Evolutionary conservation across 2,888 invertebrate genomes (phyloP).

Genomic region (Antheraea assamensis): DNA sequence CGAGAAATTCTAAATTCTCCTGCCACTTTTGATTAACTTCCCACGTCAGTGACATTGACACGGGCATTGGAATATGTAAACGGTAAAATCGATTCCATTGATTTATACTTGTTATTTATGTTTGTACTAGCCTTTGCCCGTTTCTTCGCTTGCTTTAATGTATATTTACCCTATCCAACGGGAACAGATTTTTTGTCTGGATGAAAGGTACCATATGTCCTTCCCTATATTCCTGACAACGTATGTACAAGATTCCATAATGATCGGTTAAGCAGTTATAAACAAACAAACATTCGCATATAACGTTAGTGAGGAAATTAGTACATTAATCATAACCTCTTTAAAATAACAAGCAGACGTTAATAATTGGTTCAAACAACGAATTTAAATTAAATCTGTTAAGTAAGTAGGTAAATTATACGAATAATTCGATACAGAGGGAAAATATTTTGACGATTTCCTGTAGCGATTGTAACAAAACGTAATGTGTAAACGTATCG

Average conservation of each 20-base stretch:
- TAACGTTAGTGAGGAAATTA: no score
- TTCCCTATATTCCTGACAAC: no score
- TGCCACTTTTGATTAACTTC: conserved; percentile 30
- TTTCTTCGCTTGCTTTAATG: no score
- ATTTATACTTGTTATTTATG: neutral
- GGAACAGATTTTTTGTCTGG: no score
- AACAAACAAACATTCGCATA: no score
- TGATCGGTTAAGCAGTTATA: no score
- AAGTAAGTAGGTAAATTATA: neutral
- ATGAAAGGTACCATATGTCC: no score
- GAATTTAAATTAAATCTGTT: neutral
- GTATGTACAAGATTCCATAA: no score
- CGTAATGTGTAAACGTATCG: conserved; percentile 8
- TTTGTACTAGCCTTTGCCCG: neutral
- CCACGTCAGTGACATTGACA: neutral
- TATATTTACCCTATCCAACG: no score
- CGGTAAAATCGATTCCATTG: neutral
- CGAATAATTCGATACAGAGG: neutral
- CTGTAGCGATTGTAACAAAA: neutral
- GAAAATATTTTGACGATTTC: neutral
- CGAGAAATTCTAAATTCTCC: neutral
- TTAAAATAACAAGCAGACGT: neutral
- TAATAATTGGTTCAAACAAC: neutral
- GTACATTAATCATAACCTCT: neutral
- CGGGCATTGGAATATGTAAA: neutral